Conservation (phyloP, 2,797 vertebrate genomes). For the Eidolon dupreanum region DNA sequence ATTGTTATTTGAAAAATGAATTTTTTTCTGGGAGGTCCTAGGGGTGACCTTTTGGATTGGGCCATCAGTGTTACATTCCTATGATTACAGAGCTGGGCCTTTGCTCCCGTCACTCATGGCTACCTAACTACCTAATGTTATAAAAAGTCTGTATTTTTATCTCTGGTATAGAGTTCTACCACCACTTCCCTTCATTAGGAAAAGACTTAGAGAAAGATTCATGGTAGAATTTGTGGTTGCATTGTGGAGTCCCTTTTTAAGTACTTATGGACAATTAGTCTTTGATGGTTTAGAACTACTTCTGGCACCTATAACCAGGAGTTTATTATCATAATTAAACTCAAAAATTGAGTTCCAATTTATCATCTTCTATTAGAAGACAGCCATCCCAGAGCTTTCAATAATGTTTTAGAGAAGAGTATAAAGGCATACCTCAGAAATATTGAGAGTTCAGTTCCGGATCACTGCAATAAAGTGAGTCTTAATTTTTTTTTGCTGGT, state of each 20-base stretch:
- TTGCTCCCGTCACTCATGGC: too few relatives aligned
- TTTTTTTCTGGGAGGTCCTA: too few relatives aligned
- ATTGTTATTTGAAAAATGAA: too few relatives aligned
- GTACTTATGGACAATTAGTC: neutral
- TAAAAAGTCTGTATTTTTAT: neutral
- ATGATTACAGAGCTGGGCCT: too few relatives aligned
- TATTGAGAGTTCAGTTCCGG: neutral
- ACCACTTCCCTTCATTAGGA: neutral
- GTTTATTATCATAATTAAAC: neutral
- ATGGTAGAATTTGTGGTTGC: neutral
- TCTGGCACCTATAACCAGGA: neutral
- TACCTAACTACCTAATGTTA: too few relatives aligned
- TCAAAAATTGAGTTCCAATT: neutral
- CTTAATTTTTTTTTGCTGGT: neutral
- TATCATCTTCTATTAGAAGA: neutral
- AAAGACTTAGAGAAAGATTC: neutral
- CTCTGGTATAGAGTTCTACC: neutral
- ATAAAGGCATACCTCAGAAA: neutral
- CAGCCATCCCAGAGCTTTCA: neutral
- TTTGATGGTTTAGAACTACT: neutral
- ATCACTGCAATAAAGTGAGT: neutral
- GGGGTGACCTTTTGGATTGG: too few relatives aligned
- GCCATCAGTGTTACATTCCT: too few relatives aligned
- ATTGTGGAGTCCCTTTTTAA: neutral
- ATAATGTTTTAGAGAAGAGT: neutral